Base-by-base conservation (phyloP, 1,140 invertebrate species). In the Zaprionus tsacasi region DNA sequence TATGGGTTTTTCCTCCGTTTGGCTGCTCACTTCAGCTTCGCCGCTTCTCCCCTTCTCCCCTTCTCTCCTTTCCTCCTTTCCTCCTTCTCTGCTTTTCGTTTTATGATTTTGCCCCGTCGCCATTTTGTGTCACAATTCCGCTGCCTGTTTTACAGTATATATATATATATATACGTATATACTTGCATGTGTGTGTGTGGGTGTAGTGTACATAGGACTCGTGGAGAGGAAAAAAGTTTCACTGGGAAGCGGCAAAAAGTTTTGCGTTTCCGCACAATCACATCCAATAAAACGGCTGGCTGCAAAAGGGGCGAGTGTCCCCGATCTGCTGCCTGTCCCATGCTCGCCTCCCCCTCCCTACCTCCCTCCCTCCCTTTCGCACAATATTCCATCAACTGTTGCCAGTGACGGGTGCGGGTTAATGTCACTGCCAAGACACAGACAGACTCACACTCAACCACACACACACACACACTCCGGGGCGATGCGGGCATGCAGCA, bases 221-320 rank as follows among this genome's bases (percentile, higher is more conserved):
- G 45, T 6, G 11, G 17, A 21, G 17, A 40, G 50, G 63, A 27
- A 69, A 76, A 87, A 87, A 88, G 25, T 88, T 87, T 79, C 59
- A 48, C 59, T 60, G 48, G 54, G 67, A 54, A 50, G 61, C 63
- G 70, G 60, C 52, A 88, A 80, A 88, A 88, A 75, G 76, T 89
- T 88, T 73, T 79, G 76, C 78, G 78, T 85, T 88, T 88, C 85
- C 85, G 85, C 85, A 88, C 85, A 88, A 88, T 88, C 85, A 89
- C 85, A 89, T 89, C 81, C 85, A 88, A 88, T 88, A 88, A 89
- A 89, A 88, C 67, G 85, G 77, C 82, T 89, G 74, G 83, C 67
- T 87, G 83, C 58, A n/a, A 70, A 74, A 64, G 79, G 57, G 58
- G 58, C 40, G 17, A 13, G 6, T 33, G 7, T 43, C 52, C 36